Evolutionary conservation across 2,113 vertebrate genomes (phyloP).

Genomic region (Phrynocephalus versicolor): DNA sequence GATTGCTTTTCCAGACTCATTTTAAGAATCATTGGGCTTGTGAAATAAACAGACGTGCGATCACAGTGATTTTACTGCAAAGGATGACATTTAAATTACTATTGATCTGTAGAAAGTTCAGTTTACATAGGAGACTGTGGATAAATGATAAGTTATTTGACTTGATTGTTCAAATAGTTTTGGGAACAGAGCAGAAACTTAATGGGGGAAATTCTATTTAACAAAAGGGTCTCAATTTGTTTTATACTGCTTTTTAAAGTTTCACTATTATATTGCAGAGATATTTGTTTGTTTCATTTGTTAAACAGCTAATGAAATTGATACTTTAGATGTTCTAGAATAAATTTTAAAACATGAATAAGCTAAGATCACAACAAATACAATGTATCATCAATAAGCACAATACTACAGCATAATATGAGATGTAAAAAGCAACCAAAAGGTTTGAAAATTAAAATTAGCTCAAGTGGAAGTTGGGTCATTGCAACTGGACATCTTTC

Average conservation of each 20-base stretch:
- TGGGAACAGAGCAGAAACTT: slow-evolving; percentile 28
- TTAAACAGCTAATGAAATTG: neutral
- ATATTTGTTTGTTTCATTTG: neutral
- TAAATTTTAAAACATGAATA: neutral
- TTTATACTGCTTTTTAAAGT: neutral
- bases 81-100: slow-evolving; percentile 72
- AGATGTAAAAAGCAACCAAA: neutral
- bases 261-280: neutral
- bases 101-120: slow-evolving; percentile 57
- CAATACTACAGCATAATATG: neutral
- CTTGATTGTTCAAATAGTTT: slow-evolving; percentile 42
- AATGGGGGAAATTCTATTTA: slow-evolving; percentile 38
- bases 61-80: slow-evolving; percentile 46
- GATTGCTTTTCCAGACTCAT: slow-evolving; percentile 59
- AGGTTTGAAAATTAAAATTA: neutral
- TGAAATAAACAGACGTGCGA: slow-evolving; percentile 56
- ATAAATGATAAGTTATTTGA: slow-evolving; percentile 41
- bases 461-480: no score
- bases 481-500: no score
- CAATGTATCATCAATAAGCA: neutral
- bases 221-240: slow-evolving; percentile 9
- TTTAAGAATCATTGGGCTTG: slow-evolving; percentile 56
- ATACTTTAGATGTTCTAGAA: neutral
- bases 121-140: slow-evolving; percentile 18
- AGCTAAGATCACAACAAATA: neutral